Conservation (phyloP, 2,113 vertebrate species). For the Dicerorhinus sumatrensis region DNA sequence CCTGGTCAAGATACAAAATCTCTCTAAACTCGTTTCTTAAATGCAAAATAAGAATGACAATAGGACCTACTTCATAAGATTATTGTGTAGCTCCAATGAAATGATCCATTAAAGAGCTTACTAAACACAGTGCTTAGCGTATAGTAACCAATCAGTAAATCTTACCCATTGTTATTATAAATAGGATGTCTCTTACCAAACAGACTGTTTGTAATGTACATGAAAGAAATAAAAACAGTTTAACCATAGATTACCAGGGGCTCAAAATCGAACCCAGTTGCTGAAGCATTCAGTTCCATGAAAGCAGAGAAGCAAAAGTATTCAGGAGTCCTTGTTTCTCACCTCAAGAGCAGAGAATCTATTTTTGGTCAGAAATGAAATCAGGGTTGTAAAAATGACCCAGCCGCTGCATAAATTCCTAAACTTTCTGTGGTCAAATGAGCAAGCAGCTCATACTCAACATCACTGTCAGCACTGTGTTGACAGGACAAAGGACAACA, state of each 20-base stretch:
- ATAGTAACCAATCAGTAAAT: background rate
- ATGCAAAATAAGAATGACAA: slow-evolving; percentile 21
- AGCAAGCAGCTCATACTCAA: background rate
- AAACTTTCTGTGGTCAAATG: background rate
- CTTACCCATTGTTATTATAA: background rate
- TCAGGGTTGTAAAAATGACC: background rate
- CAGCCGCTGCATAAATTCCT: background rate
- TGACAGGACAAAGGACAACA: background rate
- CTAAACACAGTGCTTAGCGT: background rate
- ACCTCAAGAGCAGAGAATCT: background rate
- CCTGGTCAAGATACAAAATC: background rate
- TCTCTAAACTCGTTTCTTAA: background rate
- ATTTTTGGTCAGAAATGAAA: background rate
- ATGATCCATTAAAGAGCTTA: background rate
- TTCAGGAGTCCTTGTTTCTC: background rate
- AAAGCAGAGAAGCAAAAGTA: background rate
- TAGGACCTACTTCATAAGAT: background rate
- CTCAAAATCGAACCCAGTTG: background rate
- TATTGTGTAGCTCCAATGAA: background rate
- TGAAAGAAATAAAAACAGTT: background rate
- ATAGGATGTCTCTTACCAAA: background rate
- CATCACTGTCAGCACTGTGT: background rate
- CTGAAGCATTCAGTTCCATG: background rate
- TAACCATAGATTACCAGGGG: background rate
- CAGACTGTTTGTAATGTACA: background rate